Conservation (phyloP, 2,888 invertebrate species). For the Mystacides longicornis region DNA sequence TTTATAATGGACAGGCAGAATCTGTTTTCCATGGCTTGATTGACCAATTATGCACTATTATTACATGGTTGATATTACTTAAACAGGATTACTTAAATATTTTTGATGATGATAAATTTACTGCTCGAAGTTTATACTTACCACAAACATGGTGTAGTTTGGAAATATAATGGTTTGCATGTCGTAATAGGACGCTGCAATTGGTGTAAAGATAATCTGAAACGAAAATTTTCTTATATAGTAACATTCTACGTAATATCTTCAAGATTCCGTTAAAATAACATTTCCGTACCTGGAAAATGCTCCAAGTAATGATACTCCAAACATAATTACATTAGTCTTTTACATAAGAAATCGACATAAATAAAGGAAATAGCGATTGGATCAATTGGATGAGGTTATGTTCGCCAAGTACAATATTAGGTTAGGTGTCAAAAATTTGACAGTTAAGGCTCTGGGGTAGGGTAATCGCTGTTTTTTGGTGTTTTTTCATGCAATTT, state of each 20-base stretch:
- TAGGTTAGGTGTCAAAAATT: no score
- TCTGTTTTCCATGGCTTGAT: neutral
- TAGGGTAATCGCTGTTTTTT: no score
- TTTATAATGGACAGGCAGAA: neutral
- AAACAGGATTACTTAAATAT: no score
- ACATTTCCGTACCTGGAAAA: neutral
- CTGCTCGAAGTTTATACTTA: constrained; percentile 28
- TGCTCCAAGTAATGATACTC: neutral
- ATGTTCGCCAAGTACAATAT: no score
- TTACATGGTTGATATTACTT: no score
- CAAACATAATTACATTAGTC: neutral
- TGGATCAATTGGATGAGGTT: no score
- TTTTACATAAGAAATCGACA: neutral
- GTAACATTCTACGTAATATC: neutral
- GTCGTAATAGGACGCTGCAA: constrained; percentile 32
- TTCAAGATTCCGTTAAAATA: neutral
- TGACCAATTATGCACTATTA: neutral
- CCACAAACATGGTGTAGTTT: constrained; percentile 34
- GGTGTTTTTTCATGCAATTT: no score
- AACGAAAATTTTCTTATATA: constrained; percentile 8
- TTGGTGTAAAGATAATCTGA: constrained; percentile 19
- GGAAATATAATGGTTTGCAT: constrained; percentile 33
- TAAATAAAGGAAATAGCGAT: no score
- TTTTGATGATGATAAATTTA: no score
- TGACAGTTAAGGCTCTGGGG: no score